phyloP scores from a whole-genome alignment of 2,888 invertebrate genomes.

The Lumbricus terrestris region DNA sequence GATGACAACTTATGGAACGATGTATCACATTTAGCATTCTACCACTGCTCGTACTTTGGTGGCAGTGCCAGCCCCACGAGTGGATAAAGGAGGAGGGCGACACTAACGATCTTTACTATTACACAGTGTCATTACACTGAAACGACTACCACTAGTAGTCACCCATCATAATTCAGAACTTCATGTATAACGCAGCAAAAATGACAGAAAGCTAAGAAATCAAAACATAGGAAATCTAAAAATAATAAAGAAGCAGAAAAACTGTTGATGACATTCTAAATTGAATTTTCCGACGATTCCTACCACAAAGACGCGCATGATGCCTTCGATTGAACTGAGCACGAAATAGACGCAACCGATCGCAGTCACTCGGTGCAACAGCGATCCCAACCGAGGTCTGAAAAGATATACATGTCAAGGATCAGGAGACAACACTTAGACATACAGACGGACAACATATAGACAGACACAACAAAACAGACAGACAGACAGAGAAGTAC shows the following conservation, averaged over 20 bases:
- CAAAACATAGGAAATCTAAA: neutral
- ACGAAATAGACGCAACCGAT: conserved; percentile 80
- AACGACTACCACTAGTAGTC: too few relatives aligned
- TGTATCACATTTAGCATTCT: too few relatives aligned
- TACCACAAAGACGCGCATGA: conserved; percentile 61
- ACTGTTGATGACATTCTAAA: neutral
- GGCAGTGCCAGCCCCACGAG: too few relatives aligned
- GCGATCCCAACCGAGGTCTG: conserved; percentile 79
- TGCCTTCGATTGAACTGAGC: conserved; percentile 80
- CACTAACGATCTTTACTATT: too few relatives aligned
- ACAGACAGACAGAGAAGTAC: neutral
- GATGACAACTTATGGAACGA: too few relatives aligned
- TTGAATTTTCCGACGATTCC: neutral
- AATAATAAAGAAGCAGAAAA: neutral
- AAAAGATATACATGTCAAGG: neutral
- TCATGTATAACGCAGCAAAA: too few relatives aligned
- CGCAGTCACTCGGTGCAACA: conserved; percentile 82
- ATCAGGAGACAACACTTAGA: too few relatives aligned
- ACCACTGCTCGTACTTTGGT: too few relatives aligned
- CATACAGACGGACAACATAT: too few relatives aligned
- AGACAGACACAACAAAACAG: neutral
- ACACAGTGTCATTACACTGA: too few relatives aligned
- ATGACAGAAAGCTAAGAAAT: neutral
- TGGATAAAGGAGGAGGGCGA: too few relatives aligned
- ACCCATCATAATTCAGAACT: too few relatives aligned